phyloP scores from a whole-genome alignment of 2,797 vertebrate genomes.

The Siniperca obscura region DNA sequence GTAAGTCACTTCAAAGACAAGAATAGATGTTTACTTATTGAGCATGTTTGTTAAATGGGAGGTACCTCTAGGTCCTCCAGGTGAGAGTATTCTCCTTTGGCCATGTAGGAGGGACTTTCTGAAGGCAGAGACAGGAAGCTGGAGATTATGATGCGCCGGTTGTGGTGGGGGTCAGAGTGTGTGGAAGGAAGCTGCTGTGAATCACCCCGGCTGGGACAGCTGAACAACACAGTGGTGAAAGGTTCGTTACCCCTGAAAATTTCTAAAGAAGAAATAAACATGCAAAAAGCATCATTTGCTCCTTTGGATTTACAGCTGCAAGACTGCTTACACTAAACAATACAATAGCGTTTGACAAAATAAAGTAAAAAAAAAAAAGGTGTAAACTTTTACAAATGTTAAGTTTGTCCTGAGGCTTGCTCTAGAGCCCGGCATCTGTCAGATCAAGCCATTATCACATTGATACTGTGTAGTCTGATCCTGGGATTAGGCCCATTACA shows the following conservation, averaged over 20 bases:
- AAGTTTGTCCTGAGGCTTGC: background rate
- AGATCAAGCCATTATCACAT: background rate
- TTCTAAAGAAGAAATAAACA: no score
- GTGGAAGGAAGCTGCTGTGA: conserved; percentile 51
- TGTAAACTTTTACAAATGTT: background rate
- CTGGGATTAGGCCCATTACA: background rate
- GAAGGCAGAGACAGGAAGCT: conserved; percentile 53
- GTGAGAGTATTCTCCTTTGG: background rate
- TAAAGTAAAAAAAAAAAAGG: no score
- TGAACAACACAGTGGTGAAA: conserved; percentile 10
- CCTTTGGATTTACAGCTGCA: background rate
- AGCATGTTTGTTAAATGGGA: background rate
- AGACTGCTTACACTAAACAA: background rate
- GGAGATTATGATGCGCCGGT: conserved; percentile 52
- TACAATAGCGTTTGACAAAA: background rate
- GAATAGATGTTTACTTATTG: background rate
- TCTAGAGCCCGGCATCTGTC: background rate
- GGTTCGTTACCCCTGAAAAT: background rate
- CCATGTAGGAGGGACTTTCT: background rate
- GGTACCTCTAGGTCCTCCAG: conserved; percentile 67
- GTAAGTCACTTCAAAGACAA: background rate
- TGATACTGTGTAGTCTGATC: background rate
- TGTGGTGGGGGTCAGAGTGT: conserved; percentile 19
- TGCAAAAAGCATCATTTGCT: background rate
- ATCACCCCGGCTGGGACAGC: conserved; percentile 40